Percentiles rank a stretch among this genome's conserved stretches.
phyloP scores from a whole-genome alignment of 1,140 invertebrate species.

The Cotesia chilonis region DNA sequence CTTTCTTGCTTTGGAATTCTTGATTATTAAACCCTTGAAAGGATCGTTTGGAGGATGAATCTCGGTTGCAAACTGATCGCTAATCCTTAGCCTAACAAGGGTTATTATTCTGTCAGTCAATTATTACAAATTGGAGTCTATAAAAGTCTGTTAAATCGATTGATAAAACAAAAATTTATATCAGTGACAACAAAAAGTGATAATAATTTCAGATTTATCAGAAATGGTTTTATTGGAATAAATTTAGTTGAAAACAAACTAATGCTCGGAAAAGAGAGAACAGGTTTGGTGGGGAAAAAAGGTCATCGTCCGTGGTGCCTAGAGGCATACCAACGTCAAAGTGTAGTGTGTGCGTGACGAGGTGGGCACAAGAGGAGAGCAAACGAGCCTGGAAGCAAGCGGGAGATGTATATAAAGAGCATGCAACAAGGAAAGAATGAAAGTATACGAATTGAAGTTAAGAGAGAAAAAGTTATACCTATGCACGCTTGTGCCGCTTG shows the following conservation, averaged over 20 bases:
- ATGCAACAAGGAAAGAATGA: conserved; percentile 22
- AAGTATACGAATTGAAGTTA: no score
- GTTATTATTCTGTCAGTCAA: no score
- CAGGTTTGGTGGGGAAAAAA: conserved; percentile 21
- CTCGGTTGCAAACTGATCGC: no score
- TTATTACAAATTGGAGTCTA: no score
- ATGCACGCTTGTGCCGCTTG: conserved; percentile 54
- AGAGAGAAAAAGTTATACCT: conserved; percentile 40
- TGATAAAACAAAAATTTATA: no score
- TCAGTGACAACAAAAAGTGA: no score
- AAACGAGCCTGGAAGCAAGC: conserved; percentile 12
- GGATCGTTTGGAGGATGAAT: no score
- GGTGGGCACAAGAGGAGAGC: neutral
- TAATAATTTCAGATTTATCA: no score
- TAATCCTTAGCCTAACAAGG: no score
- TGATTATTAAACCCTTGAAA: no score
- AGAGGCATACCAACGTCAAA: conserved; percentile 35
- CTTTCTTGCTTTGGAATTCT: no score
- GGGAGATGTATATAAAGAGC: conserved; percentile 17
- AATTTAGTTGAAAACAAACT: conserved; percentile 14
- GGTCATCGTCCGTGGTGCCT: conserved; percentile 29
- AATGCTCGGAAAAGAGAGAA: neutral
- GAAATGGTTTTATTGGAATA: neutral
- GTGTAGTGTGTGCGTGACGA: conserved; percentile 33
- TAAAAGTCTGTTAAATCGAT: no score